Base-by-base conservation (phyloP, 1,140 invertebrate species). In the Drosophila carrolli region DNA sequence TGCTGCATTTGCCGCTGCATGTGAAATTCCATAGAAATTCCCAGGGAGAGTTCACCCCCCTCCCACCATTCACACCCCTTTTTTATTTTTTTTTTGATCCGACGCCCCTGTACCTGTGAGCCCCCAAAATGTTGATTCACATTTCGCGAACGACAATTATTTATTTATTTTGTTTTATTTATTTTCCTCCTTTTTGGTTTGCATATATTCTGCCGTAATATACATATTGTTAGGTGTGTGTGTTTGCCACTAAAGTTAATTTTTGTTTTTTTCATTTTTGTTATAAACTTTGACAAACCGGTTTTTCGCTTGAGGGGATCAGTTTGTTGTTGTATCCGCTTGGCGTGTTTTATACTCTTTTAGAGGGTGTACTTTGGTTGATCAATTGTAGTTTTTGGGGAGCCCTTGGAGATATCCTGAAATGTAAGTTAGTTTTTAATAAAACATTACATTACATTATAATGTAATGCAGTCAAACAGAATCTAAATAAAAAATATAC, bases 1-100 rank as follows among this genome's bases (percentile, higher is more conserved):
- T 66, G 63, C 19, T 81, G 81, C 81, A 85, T 63, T 81, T 61
- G 75, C 59, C 75, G 80, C 44, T 78, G 70, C 71, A 83, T 67
- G 66, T 48, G 58, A 79, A 84, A 76, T 83, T 83, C 81, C 74
- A 65, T 76, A 48, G 81, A 83, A 76, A 72, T 78, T 61, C 47
- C 32, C 67, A 29, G 58, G 44, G 63, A 27, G 55, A 43, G 60
- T 48, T 35, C 35, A 53, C 5, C 35, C 23, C 23, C 23, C 23
- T 4, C 16, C 61, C 46, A 19, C 10, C 7, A 16, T n/a, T 37
- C 32, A 40, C 10, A 5, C 48, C 29, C 27, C 4, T 5, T 7
- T 32, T 32, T 32, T 32, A 1, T 32, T 32, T 32, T 1, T 32
- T 32, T 32, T 32, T 14, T 32, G 47, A 50, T 50, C 1, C 27